Evolutionary conservation across 2,113 vertebrate species (phyloP), one percentile per base, ranked within the genome.

Genomic region (Aegithalos caudatus): DNA sequence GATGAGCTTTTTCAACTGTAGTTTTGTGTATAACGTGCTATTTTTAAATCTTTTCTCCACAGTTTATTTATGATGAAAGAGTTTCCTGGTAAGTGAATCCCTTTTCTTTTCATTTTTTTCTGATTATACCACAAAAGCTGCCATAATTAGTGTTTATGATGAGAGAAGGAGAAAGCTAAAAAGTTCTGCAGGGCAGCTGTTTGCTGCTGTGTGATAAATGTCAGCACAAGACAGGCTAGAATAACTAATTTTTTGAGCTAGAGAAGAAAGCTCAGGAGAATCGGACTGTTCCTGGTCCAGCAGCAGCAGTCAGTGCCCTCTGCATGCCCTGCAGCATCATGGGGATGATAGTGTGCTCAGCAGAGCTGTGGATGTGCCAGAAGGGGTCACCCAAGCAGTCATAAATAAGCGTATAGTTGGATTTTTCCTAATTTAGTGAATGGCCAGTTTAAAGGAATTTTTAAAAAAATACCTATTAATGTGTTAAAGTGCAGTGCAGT

Each of bases 1-100:
- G 42, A 66, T 74, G 33, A 10, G 10, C 33, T 89, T 7, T 24
- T 69, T 44, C 60, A 35, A 2, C 19, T 54, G 7, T 81, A 53
- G 50, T 33, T 78, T 44, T 11, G 3, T 86, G 15, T 89, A 7
- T 98, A 97, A 98, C 79, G 0, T 71, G 45, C 40, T 96, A 16
- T 95, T 91, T 84, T 79, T 3, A 20, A 81, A 71, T 48, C 29
- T 94, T 97, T 95, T 96, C 92, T 92, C 92, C 92, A 72, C 98
- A 99, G 99, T 99, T 99, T 97, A 99, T 99, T 98, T 99, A 99
- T 86, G 99, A 99, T 16, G 99, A 99, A 96, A 99, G 99, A 62
- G 99, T 99, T 93, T 98, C 98, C 90, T 99, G 99, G 99, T 99
- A 97, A 99, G 99, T 86, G 73, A 66, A 50, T 57, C 47, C 58